phyloP scores from a whole-genome alignment of 2,113 vertebrate species.

The Naja naja region DNA sequence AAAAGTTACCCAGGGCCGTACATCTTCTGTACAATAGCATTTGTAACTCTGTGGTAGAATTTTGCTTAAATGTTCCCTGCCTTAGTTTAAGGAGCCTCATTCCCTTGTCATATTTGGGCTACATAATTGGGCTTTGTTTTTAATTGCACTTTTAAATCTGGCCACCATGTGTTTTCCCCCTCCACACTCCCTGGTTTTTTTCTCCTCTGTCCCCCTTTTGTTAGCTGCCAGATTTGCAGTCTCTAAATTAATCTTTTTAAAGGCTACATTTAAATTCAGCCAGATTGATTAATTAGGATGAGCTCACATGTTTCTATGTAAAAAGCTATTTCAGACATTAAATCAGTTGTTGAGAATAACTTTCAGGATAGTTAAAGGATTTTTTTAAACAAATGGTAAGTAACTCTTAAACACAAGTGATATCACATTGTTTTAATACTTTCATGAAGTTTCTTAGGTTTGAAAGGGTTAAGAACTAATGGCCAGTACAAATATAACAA shows the following conservation, averaged over 20 bases:
- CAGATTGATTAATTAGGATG: conserved; percentile 65
- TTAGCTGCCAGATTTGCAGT: conserved; percentile 70
- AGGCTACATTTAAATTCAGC: conserved; percentile 61
- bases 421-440: conserved; percentile 65
- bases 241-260: conserved; percentile 67
- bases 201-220: conserved; percentile 68
- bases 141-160: conserved; percentile 66
- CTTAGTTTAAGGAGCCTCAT: conserved; percentile 68
- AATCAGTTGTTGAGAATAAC: conserved; percentile 65
- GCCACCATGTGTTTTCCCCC: conserved; percentile 57
- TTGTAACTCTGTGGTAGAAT: conserved; percentile 69
- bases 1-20: conserved; percentile 68
- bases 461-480: conserved; percentile 69
- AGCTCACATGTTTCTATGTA: conserved; percentile 65
- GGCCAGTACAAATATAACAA: neutral
- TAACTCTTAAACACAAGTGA: conserved; percentile 71
- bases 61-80: conserved; percentile 69
- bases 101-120: conserved; percentile 54
- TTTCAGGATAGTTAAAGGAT: conserved; percentile 56
- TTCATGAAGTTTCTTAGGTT: conserved; percentile 55
- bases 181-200: conserved; percentile 66
- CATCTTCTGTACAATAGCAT: conserved; percentile 70
- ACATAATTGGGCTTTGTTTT: conserved; percentile 46
- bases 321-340: conserved; percentile 67
- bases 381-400: conserved; percentile 70